Evolutionary conservation across 1,140 invertebrate species (phyloP).

Genomic region (Cyclina sinensis): DNA sequence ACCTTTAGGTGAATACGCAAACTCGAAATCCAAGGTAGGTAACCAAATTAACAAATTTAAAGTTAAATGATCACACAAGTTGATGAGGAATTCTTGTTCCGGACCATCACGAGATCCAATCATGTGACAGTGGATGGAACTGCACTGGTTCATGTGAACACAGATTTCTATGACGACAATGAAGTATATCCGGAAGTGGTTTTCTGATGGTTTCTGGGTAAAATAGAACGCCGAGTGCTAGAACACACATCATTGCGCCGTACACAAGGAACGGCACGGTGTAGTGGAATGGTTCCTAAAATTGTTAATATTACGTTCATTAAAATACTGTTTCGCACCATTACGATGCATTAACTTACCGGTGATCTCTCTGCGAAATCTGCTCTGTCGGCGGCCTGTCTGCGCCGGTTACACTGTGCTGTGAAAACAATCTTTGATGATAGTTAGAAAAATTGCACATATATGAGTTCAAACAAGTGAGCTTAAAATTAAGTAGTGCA

Average conservation of each 20-base stretch:
- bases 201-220: constrained; percentile 73
- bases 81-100: neutral
- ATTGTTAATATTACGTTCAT: neutral
- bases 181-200: constrained; percentile 77
- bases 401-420: too few species aligned
- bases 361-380: too few species aligned
- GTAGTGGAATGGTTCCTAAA: constrained; percentile 75
- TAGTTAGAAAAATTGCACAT: too few species aligned
- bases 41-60: neutral
- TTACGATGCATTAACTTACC: too few species aligned
- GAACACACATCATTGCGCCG: constrained; percentile 73
- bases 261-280: constrained; percentile 73
- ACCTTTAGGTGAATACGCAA: neutral
- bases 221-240: constrained; percentile 72
- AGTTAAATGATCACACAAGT: neutral
- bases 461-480: too few species aligned
- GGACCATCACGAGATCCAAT: neutral
- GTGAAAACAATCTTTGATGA: too few species aligned
- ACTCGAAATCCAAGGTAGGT: neutral
- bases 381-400: too few species aligned
- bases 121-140: neutral
- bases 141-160: constrained; percentile 52
- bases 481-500: too few species aligned
- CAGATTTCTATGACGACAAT: constrained; percentile 77
- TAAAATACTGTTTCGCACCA: too few species aligned